Percentiles rank a stretch among this genome's conserved stretches.
These are phyloP conservation scores for Tetragonula carbonaria DNA, from an alignment of 2,888 invertebrate species.

Conservation along the genomic window DNA sequence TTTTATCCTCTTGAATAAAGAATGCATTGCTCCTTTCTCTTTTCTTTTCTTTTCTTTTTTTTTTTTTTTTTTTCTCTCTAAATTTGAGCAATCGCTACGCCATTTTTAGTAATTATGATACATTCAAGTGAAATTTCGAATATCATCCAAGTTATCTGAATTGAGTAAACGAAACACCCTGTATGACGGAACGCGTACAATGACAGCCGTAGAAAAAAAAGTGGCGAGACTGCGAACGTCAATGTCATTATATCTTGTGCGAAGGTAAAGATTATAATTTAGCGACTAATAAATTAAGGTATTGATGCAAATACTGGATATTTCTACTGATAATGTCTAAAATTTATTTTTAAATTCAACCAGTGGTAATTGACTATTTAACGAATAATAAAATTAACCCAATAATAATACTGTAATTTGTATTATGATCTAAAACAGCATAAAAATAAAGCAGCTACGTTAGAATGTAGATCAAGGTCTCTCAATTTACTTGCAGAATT, in stretches of 20 bases:
- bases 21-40: too few relatives aligned
- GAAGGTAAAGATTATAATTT: neutral
- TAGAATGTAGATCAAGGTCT: neutral
- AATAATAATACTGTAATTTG: too few relatives aligned
- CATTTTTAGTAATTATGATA: neutral
- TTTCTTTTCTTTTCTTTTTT: too few relatives aligned
- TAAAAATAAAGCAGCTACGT: neutral
- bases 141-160: neutral
- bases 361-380: too few relatives aligned
- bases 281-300: neutral
- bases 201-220: conserved; percentile 1
- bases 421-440: too few relatives aligned
- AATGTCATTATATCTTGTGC: neutral
- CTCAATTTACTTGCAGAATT: neutral
- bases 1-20: neutral
- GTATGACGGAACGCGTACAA: neutral
- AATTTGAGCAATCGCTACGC: neutral
- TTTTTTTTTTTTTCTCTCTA: neutral
- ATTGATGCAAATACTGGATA: too few relatives aligned
- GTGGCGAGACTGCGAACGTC: neutral
- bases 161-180: neutral
- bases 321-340: too few relatives aligned
- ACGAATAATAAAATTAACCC: too few relatives aligned
- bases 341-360: too few relatives aligned
- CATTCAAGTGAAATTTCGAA: neutral